Evolutionary conservation across 2,888 invertebrate species (phyloP).

Genomic region (Patella caerulea): DNA sequence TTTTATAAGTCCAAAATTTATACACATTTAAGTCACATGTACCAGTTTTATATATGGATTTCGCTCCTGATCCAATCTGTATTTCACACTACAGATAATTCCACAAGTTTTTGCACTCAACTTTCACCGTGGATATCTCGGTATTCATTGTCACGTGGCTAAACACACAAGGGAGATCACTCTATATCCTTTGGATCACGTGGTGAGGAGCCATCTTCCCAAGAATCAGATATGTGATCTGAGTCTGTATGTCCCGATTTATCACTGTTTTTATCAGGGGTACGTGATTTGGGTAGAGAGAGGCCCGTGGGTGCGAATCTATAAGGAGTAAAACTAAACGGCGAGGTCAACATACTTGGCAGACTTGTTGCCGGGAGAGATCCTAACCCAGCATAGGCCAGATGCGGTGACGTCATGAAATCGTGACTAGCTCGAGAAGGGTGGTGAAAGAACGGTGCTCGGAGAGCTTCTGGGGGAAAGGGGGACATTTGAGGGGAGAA

Average conservation of each 20-base stretch:
- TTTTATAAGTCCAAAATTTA: no score
- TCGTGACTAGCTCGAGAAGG: conserved; percentile 34
- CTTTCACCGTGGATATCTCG: background rate
- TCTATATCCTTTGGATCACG: conserved; percentile 38
- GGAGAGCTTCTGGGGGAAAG: conserved; percentile 37
- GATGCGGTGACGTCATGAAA: conserved; percentile 36
- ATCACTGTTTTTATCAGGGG: conserved; percentile 45
- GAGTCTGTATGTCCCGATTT: conserved; percentile 43
- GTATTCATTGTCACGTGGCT: background rate
- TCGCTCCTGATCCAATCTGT: no score
- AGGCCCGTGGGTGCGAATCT: conserved; percentile 39
- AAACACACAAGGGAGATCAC: conserved; percentile 18
- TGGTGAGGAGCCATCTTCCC: conserved; percentile 47
- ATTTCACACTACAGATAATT: no score
- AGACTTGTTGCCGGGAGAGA: conserved; percentile 41
- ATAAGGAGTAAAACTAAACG: conserved; percentile 57
- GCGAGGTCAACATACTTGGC: conserved; percentile 48
- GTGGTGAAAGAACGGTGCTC: conserved; percentile 31
- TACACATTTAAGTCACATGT: no score
- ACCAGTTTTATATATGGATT: no score
- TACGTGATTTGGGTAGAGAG: conserved; percentile 32
- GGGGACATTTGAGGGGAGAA: conserved; percentile 57
- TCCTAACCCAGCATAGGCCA: conserved; percentile 39
- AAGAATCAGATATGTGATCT: conserved; percentile 46
- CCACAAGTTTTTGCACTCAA: no score